Base-by-base conservation (phyloP, 2,113 vertebrate species). In the Carlito syrichta region DNA sequence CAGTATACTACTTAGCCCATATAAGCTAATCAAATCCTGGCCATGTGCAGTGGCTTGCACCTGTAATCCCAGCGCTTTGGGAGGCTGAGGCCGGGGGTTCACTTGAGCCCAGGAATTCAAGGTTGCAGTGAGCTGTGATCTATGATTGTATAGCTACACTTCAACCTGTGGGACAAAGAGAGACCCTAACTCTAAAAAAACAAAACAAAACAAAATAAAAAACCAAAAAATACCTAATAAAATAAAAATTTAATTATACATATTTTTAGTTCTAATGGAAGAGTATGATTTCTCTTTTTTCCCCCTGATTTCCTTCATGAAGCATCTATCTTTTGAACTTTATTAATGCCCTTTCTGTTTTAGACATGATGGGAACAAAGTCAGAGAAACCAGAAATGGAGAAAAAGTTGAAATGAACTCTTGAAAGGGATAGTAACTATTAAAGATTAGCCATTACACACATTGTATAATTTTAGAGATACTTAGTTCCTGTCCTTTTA, bases 241-340 rank as follows among this genome's bases (percentile, higher is more conserved):
- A n/a, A n/a, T n/a, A n/a, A 74, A 38, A n/a, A 89, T 88, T 93
- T 90, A 13, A n/a, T 62, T 82, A 22, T 86, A 66, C 62, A 71
- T n/a, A n/a, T 66, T 85, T 91, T 14, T 85, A 78, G 63, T 63
- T 52, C 43, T 7, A 45, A 40, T n/a, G 10, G 19, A 48, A 86
- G 40, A 66, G n/a, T 12, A 50, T 35, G 2, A 74, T 60, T 92
- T 97, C n/a, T 71, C 56, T 86, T 91, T 43, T 84, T 69, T 94
- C 40, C 2, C 90, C 69, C n/a, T 94, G 25, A 90, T 68, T 85
- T 77, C 32, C 50, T 92, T 95, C 84, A 84, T 83, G 76, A 89
- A 94, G 22, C 13, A 35, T 5, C 6, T 82, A 14, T 69, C 40
- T 50, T 96, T 92, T 56, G 14, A 19, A 54, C 60, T 77, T 81